Percentiles rank a stretch among this genome's conserved stretches.
These are phyloP conservation scores for Drosophila insularis DNA, from an alignment of 1,140 invertebrate species.

Conservation along the genomic window DNA sequence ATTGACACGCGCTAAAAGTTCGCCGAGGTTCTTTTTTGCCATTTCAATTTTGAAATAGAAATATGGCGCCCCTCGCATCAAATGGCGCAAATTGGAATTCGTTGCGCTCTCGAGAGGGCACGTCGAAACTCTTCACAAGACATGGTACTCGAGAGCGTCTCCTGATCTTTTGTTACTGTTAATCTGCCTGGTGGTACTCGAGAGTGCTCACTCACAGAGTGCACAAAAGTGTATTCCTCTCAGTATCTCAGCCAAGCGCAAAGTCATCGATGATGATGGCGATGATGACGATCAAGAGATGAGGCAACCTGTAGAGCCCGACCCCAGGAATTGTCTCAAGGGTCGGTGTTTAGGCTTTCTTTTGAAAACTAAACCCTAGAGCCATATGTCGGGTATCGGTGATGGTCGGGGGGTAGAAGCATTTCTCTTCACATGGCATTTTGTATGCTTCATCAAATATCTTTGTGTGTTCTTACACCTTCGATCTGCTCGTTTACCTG, in stretches of 20 bases:
- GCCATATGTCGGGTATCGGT: slow-evolving; percentile 39
- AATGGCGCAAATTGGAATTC: slow-evolving; percentile 23
- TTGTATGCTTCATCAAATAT: slow-evolving; percentile 76
- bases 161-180: slow-evolving; percentile 57
- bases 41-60: slow-evolving; percentile 21
- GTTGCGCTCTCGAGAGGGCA: slow-evolving; percentile 36
- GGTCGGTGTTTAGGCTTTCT: slow-evolving; percentile 58
- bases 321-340: slow-evolving; percentile 41
- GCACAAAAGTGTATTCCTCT: slow-evolving; percentile 32
- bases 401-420: slow-evolving; percentile 39
- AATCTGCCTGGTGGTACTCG: slow-evolving; percentile 56
- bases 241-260: slow-evolving; percentile 38
- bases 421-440: slow-evolving; percentile 64
- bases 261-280: slow-evolving; percentile 61
- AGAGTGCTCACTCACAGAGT: background rate
- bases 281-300: slow-evolving; percentile 39
- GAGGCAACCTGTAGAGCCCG: slow-evolving; percentile 65
- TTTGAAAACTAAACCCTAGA: slow-evolving; percentile 55
- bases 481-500: slow-evolving; percentile 65
- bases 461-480: slow-evolving; percentile 71
- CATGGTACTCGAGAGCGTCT: slow-evolving; percentile 58
- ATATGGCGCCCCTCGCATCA: slow-evolving; percentile 12
- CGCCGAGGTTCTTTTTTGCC: slow-evolving; percentile 23
- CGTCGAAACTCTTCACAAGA: slow-evolving; percentile 27
- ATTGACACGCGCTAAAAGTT: slow-evolving; percentile 49